A percentile compares a stretch with the other conserved stretches of the same genome.
These are phyloP conservation scores for Ceratina australensis DNA, from an alignment of 1,140 invertebrate species.

Conservation along the genomic window DNA sequence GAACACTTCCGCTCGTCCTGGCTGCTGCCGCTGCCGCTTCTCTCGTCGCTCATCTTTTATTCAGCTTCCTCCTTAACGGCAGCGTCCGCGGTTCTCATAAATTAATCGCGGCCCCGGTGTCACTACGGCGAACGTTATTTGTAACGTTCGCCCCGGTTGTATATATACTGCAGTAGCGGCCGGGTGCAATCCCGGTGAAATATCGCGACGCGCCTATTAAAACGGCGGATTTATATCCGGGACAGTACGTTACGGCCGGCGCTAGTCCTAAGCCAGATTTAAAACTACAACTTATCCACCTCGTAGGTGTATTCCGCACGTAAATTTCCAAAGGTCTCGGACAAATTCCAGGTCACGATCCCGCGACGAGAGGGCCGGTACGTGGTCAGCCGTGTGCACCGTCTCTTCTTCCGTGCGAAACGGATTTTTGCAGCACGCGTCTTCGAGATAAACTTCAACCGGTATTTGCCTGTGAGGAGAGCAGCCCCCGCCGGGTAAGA, in stretches of 20 bases:
- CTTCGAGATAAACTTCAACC: slow-evolving; percentile 34
- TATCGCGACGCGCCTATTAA: slow-evolving; percentile 31
- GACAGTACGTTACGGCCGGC: slow-evolving; percentile 5
- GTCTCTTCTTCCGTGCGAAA: background rate
- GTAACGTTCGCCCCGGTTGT: slow-evolving; percentile 10
- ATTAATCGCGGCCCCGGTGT: slow-evolving; percentile 20
- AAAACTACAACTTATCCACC: slow-evolving; percentile 21
- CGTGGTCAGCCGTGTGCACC: slow-evolving; percentile 35
- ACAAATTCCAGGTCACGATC: slow-evolving; percentile 60
- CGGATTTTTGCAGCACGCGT: slow-evolving; percentile 37
- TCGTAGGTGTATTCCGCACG: background rate
- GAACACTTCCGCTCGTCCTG: background rate
- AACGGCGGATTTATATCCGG: slow-evolving; percentile 29
- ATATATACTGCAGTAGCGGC: background rate
- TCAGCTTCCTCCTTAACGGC: slow-evolving; percentile 5
- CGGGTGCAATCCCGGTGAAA: slow-evolving; percentile 4
- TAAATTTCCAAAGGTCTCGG: slow-evolving; percentile 40
- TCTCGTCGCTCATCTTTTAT: slow-evolving; percentile 27
- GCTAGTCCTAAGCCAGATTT: slow-evolving; percentile 38
- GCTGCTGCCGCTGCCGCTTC: background rate
- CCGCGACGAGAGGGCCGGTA: background rate
- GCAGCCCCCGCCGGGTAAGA: slow-evolving; percentile 26
- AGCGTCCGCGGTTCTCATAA: slow-evolving; percentile 18
- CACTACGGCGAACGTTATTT: slow-evolving; percentile 21
- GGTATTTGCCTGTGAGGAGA: slow-evolving; percentile 61